These are phyloP conservation scores for Bombus haemorrhoidalis DNA, from an alignment of 1,140 invertebrate species.

Conservation along the genomic window DNA sequence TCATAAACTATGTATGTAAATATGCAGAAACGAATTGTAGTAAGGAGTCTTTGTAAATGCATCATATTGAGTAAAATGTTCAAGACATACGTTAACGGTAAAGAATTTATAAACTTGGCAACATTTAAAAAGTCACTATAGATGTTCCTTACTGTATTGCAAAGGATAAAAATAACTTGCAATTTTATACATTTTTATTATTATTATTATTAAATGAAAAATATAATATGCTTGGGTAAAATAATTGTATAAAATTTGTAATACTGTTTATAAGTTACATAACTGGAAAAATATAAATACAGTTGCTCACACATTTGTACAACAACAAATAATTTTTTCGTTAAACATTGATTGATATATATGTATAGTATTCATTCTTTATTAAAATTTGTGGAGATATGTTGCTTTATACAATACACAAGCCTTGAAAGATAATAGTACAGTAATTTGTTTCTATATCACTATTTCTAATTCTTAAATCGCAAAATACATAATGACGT, in stretches of 20 bases:
- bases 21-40: not conserved
- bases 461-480: not conserved
- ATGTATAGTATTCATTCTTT: not conserved
- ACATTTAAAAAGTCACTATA: conserved; percentile 2
- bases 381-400: not conserved
- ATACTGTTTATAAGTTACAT: conserved; percentile 2
- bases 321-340: not conserved
- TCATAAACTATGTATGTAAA: conserved; percentile 17
- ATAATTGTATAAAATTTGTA: not conserved
- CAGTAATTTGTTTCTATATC: not conserved
- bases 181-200: conserved; percentile 56
- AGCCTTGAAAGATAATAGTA: not conserved
- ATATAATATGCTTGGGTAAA: not conserved
- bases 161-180: conserved; percentile 3
- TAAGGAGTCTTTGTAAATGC: conserved; percentile 2
- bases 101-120: not conserved
- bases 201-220: conserved; percentile 28
- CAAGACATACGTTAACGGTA: not conserved
- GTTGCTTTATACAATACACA: conserved; percentile 1
- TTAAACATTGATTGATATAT: not conserved
- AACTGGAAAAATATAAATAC: not conserved
- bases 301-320: conserved; percentile 12
- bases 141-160: conserved; percentile 16
- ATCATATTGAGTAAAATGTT: not conserved
- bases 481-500: not conserved